A percentile compares a stretch with the other conserved stretches of the same genome.
phyloP scores from a whole-genome alignment of 2,888 invertebrate genomes.

The Troides aeacus region DNA sequence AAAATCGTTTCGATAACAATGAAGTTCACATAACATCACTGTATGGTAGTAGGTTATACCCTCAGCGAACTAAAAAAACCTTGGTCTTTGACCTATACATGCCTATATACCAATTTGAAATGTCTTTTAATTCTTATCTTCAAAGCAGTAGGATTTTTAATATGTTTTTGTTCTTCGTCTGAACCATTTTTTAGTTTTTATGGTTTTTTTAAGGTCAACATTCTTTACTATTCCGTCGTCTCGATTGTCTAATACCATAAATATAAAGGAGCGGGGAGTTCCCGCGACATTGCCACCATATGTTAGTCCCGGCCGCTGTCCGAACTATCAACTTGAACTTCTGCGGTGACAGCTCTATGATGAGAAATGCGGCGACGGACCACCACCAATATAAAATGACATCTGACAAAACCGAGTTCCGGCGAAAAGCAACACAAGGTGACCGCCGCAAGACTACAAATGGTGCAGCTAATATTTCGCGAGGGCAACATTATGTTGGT shows the following conservation, averaged over 20 bases:
- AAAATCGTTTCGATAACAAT: too few species aligned
- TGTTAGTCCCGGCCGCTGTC: background rate
- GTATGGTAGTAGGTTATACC: too few species aligned
- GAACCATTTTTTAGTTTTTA: too few species aligned
- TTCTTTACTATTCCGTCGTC: too few species aligned
- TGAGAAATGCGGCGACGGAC: constrained; percentile 19
- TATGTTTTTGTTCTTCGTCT: too few species aligned
- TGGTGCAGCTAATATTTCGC: background rate
- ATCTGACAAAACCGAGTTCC: background rate
- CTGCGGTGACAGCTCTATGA: constrained; percentile 15
- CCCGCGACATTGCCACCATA: constrained; percentile 4
- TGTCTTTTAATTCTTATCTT: too few species aligned
- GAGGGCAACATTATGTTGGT: constrained; percentile 29
- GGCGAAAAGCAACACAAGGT: background rate
- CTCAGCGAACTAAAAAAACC: too few species aligned
- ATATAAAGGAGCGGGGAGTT: background rate
- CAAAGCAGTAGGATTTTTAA: too few species aligned
- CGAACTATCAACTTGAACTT: constrained; percentile 24
- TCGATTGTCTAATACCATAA: background rate
- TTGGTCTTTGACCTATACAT: too few species aligned
- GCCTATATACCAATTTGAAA: too few species aligned
- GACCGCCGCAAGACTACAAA: constrained; percentile 1
- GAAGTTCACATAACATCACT: too few species aligned
- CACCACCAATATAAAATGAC: background rate
- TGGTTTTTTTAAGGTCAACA: too few species aligned